A percentile compares a stretch with the other conserved stretches of the same genome.
phyloP scores from a whole-genome alignment of 2,113 vertebrate genomes.

The Mustela lutreola region DNA sequence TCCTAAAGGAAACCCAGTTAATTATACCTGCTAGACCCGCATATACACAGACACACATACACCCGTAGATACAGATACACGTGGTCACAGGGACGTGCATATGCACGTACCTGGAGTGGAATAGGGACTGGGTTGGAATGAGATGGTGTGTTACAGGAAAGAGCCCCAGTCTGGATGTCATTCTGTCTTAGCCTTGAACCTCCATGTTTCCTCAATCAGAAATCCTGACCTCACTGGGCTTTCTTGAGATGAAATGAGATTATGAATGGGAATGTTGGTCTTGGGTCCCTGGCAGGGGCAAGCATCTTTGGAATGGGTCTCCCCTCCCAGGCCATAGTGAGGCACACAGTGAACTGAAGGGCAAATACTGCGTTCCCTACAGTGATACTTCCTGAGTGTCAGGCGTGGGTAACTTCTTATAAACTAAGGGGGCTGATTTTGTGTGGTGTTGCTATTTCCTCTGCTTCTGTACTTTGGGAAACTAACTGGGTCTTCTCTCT shows the following conservation, averaged over 20 bases:
- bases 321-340: neutral
- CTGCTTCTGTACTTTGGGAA: neutral
- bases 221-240: neutral
- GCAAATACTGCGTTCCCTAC: neutral
- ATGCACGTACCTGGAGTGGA: too few relatives aligned
- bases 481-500: neutral
- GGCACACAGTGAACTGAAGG: neutral
- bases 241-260: neutral
- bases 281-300: neutral
- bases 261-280: neutral
- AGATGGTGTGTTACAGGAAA: neutral
- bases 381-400: neutral
- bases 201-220: neutral
- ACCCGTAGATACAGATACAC: neutral
- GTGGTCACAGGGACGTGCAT: fast-evolving
- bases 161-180: neutral
- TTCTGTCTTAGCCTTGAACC: neutral
- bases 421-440: neutral
- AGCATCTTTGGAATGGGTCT: neutral
- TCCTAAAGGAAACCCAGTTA: neutral
- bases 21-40: neutral
- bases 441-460: neutral
- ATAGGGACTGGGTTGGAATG: neutral
- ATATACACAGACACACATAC: too few relatives aligned
- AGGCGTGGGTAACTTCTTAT: neutral